These are phyloP conservation scores for Sebastes trivittatus DNA, from an alignment of 2,797 vertebrate species.

Conservation along the genomic window DNA sequence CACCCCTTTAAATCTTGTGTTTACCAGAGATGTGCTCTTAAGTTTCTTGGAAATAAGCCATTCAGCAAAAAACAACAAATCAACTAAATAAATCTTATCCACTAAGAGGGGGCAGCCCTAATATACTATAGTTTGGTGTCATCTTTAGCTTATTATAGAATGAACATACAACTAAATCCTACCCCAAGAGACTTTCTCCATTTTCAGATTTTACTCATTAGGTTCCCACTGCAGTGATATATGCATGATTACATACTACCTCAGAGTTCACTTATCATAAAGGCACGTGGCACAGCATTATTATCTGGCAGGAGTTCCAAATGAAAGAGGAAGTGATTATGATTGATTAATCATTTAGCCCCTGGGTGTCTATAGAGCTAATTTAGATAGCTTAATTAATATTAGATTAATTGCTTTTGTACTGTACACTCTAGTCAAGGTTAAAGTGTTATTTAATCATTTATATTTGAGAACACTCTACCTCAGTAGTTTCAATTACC, in stretches of 20 bases:
- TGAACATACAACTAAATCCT: background rate
- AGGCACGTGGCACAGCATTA: background rate
- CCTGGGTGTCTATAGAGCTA: conserved; percentile 61
- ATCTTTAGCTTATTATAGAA: background rate
- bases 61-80: too few relatives aligned
- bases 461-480: conserved; percentile 67
- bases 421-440: conserved; percentile 73
- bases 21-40: too few relatives aligned
- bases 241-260: conserved; percentile 27
- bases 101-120: too few relatives aligned
- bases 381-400: conserved; percentile 78
- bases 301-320: conserved; percentile 40
- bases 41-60: too few relatives aligned
- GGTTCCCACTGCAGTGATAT: conserved; percentile 8
- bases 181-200: background rate
- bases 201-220: background rate
- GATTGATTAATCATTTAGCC: conserved; percentile 74
- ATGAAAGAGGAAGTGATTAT: conserved; percentile 54
- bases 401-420: conserved; percentile 69
- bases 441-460: conserved; percentile 80
- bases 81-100: background rate
- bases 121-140: background rate
- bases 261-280: conserved; percentile 37
- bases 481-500: conserved; percentile 66
- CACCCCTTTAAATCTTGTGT: too few relatives aligned